Percentiles rank a stretch among this genome's conserved stretches.
phyloP scores from a whole-genome alignment of 2,113 vertebrate species.

The Carassius gibelio region DNA sequence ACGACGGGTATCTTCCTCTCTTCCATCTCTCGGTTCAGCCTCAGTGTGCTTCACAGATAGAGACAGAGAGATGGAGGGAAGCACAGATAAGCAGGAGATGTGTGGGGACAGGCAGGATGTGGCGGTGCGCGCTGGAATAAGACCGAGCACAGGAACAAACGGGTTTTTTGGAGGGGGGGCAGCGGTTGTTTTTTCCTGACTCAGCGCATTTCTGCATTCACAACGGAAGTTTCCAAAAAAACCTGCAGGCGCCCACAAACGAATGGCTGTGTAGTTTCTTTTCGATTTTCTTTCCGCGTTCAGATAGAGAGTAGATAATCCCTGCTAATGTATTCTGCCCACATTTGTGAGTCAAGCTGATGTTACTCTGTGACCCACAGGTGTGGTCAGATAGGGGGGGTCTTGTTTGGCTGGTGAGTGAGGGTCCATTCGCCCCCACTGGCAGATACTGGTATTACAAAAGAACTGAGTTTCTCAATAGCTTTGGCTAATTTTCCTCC shows the following conservation, averaged over 20 bases:
- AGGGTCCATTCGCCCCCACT: too few relatives aligned
- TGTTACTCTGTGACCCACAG: neutral
- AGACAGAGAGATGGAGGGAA: constrained; percentile 1
- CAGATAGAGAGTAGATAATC: neutral
- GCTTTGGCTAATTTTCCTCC: neutral
- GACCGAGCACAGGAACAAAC: neutral
- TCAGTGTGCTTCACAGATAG: neutral
- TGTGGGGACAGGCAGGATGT: constrained; percentile 11
- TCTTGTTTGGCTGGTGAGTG: neutral
- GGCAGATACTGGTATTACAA: too few relatives aligned
- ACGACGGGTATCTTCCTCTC: neutral
- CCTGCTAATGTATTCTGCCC: neutral
- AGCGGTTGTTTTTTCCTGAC: constrained; percentile 13
- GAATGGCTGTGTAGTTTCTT: neutral
- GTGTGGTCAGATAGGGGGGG: neutral
- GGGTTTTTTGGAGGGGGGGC: neutral
- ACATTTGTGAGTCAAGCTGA: neutral
- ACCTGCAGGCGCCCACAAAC: constrained; percentile 18
- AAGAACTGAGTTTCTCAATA: neutral
- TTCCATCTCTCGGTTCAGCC: neutral
- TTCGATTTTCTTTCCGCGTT: neutral
- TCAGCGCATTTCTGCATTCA: constrained; percentile 22
- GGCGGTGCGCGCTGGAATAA: neutral
- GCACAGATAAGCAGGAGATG: neutral
- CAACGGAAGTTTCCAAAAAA: constrained; percentile 28